Percentiles rank a stretch among this genome's conserved stretches.
Evolutionary conservation across 2,888 invertebrate genomes (phyloP).

Genomic region (Lasioglossum marginatum): DNA sequence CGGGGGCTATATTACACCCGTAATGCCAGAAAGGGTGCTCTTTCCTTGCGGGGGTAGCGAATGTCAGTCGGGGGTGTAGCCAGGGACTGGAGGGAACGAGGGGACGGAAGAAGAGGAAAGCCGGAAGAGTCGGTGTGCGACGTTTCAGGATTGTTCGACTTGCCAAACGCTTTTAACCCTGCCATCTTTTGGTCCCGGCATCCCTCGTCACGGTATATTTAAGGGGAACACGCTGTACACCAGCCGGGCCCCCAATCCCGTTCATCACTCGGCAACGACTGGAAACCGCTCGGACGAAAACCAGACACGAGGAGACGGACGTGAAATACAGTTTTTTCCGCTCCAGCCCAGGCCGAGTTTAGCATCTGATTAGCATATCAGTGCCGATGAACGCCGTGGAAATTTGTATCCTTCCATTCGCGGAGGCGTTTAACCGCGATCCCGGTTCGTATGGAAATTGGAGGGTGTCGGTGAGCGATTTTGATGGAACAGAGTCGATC

Average conservation of each 20-base stretch:
- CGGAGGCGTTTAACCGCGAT: slow-evolving; percentile 2
- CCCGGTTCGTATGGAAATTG: slow-evolving; percentile 12
- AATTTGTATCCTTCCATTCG: slow-evolving; percentile 39
- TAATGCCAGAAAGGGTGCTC: slow-evolving; percentile 69
- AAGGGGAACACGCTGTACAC: slow-evolving; percentile 32
- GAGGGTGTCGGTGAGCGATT: background rate
- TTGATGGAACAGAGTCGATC: background rate
- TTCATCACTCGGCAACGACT: slow-evolving; percentile 29
- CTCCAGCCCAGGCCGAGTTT: background rate
- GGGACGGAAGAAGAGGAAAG: slow-evolving; percentile 42
- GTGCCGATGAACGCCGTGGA: slow-evolving; percentile 25
- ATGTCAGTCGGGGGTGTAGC: slow-evolving; percentile 62
- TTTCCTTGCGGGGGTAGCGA: slow-evolving; percentile 57
- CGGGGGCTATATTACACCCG: slow-evolving; percentile 71
- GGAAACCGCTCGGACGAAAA: slow-evolving; percentile 10
- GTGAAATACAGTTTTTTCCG: slow-evolving; percentile 4
- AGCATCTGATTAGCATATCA: slow-evolving; percentile 40
- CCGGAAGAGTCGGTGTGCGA: slow-evolving; percentile 42
- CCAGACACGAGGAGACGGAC: slow-evolving; percentile 25
- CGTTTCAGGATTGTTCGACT: slow-evolving; percentile 55
- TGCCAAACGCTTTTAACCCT: slow-evolving; percentile 62
- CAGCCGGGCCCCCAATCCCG: background rate
- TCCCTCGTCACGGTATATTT: slow-evolving; percentile 37
- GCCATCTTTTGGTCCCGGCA: slow-evolving; percentile 22
- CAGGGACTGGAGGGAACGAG: background rate